Conservation (phyloP, 1,140 invertebrate genomes). For the Zaprionus tsacasi region DNA sequence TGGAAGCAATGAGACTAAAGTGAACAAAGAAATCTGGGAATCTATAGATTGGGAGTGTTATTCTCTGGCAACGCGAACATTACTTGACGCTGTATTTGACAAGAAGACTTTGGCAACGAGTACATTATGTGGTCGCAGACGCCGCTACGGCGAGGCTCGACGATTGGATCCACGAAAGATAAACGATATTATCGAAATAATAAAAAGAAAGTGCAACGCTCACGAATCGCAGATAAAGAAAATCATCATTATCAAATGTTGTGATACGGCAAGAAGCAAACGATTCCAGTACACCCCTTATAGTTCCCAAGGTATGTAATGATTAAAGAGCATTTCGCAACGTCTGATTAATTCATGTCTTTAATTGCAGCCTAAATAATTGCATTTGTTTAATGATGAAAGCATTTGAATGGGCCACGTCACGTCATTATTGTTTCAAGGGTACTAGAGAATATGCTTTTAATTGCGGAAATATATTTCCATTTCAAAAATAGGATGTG, state of each 20-base stretch:
- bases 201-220: not conserved
- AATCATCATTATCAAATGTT: conserved; percentile 18
- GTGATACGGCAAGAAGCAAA: not conserved
- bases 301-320: not conserved
- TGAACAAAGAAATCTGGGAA: not conserved
- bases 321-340: not conserved
- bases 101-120: conserved; percentile 20
- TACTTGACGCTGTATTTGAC: conserved; percentile 28
- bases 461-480: conserved; percentile 75
- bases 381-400: conserved; percentile 21
- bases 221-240: not conserved
- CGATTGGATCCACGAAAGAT: conserved; percentile 18
- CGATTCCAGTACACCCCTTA: not conserved
- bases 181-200: conserved; percentile 16
- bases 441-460: conserved; percentile 72
- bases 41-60: conserved; percentile 19
- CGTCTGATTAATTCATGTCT: conserved; percentile 17
- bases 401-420: conserved; percentile 14
- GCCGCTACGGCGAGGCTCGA: too few species aligned
- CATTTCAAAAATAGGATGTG: conserved; percentile 61
- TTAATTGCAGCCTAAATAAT: conserved; percentile 60
- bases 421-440: conserved; percentile 60
- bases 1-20: conserved; percentile 11
- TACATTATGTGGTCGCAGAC: conserved; percentile 3
- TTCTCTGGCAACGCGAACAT: conserved; percentile 12